These are phyloP conservation scores for Pristionchus fissidentatus DNA, from an alignment of 2,888 invertebrate species.

Conservation along the genomic window DNA sequence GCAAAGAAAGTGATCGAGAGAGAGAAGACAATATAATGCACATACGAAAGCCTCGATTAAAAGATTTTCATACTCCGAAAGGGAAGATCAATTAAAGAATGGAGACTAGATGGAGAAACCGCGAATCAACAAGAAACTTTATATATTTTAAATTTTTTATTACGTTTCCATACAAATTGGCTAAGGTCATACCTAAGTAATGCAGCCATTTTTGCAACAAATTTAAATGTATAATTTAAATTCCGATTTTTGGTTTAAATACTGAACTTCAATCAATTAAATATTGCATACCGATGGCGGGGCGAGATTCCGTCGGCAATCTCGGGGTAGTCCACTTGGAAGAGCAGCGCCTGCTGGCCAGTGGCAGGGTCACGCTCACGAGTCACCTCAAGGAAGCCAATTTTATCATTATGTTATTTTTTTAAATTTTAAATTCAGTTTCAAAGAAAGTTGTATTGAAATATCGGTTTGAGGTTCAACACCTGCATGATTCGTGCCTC, in stretches of 20 bases:
- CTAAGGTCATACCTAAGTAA: no score
- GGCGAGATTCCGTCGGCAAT: constrained; percentile 79
- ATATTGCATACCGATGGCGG: constrained; percentile 82
- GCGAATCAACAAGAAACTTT: neutral
- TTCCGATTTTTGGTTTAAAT: no score
- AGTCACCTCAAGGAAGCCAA: constrained; percentile 88
- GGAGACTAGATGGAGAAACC: neutral
- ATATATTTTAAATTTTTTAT: neutral
- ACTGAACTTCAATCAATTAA: neutral
- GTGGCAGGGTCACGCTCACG: constrained; percentile 96
- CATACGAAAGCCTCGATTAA: neutral
- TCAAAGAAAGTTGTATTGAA: no score
- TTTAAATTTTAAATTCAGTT: no score
- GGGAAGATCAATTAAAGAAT: neutral
- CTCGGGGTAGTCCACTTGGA: constrained; percentile 84
- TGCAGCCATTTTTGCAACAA: neutral
- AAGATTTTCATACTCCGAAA: neutral
- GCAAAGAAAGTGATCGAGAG: no score
- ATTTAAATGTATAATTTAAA: neutral
- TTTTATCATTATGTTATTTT: no score
- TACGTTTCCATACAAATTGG: no score
- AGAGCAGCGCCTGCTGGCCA: constrained; percentile 95
- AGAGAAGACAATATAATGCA: neutral
- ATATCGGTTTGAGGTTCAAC: no score
- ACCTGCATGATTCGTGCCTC: no score